These are phyloP conservation scores for Ptyas mucosa DNA, from an alignment of 2,113 vertebrate species.

Conservation along the genomic window DNA sequence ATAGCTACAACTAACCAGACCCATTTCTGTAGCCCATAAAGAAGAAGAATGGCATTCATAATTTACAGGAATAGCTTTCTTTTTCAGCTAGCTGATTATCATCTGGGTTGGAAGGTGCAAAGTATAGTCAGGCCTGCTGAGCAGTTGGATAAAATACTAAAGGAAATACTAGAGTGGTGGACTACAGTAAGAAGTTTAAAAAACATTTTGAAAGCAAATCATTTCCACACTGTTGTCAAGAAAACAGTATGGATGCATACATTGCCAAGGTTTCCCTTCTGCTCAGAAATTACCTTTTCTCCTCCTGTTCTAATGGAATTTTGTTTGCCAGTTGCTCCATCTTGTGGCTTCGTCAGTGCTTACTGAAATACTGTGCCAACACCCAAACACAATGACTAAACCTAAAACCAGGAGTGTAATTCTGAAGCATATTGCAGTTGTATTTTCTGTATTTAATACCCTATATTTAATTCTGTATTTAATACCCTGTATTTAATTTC, in stretches of 20 bases:
- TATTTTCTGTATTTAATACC: not conserved
- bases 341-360: not conserved
- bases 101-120: not conserved
- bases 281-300: not conserved
- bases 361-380: not conserved
- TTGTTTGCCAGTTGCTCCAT: not conserved
- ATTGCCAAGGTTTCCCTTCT: not conserved
- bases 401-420: not conserved
- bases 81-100: not conserved
- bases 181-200: not conserved
- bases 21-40: not conserved
- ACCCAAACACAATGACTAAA: not conserved
- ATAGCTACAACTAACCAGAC: not conserved
- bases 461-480: not conserved
- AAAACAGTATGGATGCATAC: not conserved
- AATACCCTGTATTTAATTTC: not conserved
- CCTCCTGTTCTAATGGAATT: not conserved
- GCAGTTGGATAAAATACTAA: not conserved
- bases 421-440: not conserved
- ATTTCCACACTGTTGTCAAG: not conserved
- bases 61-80: not conserved
- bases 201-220: not conserved
- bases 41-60: not conserved
- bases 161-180: not conserved
- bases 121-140: not conserved